phyloP scores from a whole-genome alignment of 2,888 invertebrate genomes.

The Pandemis cinnamomeana region DNA sequence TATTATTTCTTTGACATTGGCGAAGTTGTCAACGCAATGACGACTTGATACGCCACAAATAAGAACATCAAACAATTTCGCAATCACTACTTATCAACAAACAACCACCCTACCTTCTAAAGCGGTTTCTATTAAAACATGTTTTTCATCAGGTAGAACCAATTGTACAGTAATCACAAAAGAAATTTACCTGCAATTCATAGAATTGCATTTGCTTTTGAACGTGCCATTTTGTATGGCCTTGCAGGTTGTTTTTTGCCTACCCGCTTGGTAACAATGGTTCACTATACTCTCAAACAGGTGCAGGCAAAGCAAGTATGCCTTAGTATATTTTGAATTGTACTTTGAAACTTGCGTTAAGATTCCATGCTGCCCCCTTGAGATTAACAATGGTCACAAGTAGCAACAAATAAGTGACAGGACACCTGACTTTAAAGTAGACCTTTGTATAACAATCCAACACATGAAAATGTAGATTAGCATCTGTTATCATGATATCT shows the following conservation, averaged over 20 bases:
- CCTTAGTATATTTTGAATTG: too few relatives aligned
- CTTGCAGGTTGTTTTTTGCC: neutral
- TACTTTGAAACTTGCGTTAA: too few relatives aligned
- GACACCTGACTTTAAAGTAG: too few relatives aligned
- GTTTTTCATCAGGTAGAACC: neutral
- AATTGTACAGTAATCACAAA: neutral
- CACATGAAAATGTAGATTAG: slow-evolving; percentile 4
- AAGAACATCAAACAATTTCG: too few relatives aligned
- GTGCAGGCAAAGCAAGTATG: neutral
- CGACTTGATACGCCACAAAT: too few relatives aligned
- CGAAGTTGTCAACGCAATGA: too few relatives aligned
- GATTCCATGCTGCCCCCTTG: too few relatives aligned
- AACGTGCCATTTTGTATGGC: neutral
- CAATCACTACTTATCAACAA: too few relatives aligned
- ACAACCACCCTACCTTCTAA: neutral
- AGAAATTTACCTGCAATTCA: neutral
- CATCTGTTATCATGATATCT: slow-evolving; percentile 1
- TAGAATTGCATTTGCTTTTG: neutral
- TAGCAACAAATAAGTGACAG: too few relatives aligned
- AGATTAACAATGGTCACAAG: too few relatives aligned
- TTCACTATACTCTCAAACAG: neutral
- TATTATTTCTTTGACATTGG: too few relatives aligned
- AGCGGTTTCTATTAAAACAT: neutral
- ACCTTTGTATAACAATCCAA: too few relatives aligned
- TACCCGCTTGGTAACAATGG: neutral